Conservation (phyloP, 2,888 invertebrate genomes). For the Nemotelus pantherinus region DNA sequence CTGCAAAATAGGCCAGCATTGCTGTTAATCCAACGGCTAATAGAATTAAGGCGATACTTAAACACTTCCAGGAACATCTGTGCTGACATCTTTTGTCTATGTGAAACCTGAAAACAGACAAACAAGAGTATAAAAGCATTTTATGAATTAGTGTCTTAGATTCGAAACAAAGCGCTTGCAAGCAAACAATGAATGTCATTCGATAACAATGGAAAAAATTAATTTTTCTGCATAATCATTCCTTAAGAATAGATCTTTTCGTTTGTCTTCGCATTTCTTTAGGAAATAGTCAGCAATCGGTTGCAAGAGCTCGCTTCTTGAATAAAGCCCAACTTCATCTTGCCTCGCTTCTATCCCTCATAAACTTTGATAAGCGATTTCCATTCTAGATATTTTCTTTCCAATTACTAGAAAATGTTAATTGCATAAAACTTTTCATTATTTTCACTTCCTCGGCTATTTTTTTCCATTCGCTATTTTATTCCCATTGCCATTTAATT, state of each 20-base stretch:
- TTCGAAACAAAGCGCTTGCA: neutral
- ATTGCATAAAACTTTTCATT: slow-evolving; percentile 36
- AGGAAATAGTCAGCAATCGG: neutral
- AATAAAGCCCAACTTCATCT: neutral
- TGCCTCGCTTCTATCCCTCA: neutral
- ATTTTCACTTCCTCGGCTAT: slow-evolving; percentile 7
- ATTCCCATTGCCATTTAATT: slow-evolving; percentile 39
- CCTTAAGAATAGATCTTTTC: neutral
- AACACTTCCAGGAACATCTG: slow-evolving; percentile 96
- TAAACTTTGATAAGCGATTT: slow-evolving; percentile 35
- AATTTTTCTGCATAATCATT: slow-evolving; percentile 27
- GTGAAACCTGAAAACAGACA: slow-evolving; percentile 72
- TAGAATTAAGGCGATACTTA: slow-evolving; percentile 91
- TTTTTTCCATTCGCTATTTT: slow-evolving; percentile 16
- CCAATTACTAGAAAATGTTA: slow-evolving; percentile 40
- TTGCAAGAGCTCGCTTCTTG: neutral
- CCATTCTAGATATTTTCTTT: slow-evolving; percentile 30
- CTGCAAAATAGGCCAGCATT: slow-evolving; percentile 94
- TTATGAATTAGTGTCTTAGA: neutral
- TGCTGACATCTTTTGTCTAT: slow-evolving; percentile 94
- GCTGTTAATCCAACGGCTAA: slow-evolving; percentile 89
- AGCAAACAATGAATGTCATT: slow-evolving; percentile 25
- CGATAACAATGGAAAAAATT: slow-evolving; percentile 12
- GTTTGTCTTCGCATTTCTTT: neutral
- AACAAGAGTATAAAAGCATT: slow-evolving; percentile 41